Conservation (phyloP, 2,797 vertebrate species). For the Orientallactaga sibirica region DNA sequence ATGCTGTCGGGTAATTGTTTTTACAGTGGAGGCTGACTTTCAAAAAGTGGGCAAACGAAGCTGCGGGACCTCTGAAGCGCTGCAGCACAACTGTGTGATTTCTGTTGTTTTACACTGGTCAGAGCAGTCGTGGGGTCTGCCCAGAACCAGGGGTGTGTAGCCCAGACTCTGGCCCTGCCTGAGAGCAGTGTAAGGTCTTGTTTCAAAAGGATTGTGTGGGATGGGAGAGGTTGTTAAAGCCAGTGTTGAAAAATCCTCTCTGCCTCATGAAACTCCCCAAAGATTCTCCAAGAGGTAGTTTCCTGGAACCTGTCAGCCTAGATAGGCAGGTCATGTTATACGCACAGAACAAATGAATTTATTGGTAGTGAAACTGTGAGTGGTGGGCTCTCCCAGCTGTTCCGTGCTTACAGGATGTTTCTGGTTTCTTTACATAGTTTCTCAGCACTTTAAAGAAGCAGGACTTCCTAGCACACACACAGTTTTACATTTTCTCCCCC, state of each 20-base stretch:
- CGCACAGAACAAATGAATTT: not conserved
- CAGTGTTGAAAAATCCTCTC: not conserved
- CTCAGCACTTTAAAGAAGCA: constrained; percentile 2
- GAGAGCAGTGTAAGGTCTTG: not conserved
- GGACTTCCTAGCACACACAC: fast-evolving
- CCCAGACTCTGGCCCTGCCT: not conserved
- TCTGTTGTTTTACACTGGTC: not conserved
- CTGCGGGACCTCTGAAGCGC: not conserved
- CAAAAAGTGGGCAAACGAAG: not conserved
- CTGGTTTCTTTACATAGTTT: not conserved
- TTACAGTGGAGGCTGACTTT: not conserved
- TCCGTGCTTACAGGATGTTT: not conserved
- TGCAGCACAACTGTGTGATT: fast-evolving
- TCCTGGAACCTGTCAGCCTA: no score
- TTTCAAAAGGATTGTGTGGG: not conserved
- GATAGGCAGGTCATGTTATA: no score
- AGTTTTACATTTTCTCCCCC: not conserved
- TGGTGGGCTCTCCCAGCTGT: not conserved
- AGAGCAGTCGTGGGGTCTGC: not conserved
- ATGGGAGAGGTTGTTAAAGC: not conserved
- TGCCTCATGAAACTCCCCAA: not conserved
- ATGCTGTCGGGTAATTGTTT: not conserved
- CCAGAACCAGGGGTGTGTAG: not conserved
- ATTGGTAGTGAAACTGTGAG: not conserved
- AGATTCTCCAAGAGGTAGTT: not conserved